Percentiles rank a stretch among this genome's conserved stretches.
Conservation (phyloP, 2,797 vertebrate genomes). For the Pagetopsis macropterus region DNA sequence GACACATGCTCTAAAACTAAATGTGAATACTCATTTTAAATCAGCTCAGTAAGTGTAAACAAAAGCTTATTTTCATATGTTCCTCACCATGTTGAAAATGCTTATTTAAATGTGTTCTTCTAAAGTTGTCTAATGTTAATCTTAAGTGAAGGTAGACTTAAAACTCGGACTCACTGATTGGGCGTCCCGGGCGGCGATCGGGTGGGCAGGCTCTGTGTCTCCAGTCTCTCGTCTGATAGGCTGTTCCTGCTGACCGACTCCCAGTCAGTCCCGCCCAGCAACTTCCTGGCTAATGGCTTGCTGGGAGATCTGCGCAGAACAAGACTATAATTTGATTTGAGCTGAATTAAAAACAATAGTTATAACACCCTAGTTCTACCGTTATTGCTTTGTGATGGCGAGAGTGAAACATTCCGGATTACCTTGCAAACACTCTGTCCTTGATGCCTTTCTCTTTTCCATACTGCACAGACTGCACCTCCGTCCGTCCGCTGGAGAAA, state of each 20-base stretch:
- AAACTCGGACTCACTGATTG: constrained; percentile 89
- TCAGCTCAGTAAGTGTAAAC: background rate
- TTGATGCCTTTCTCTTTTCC: constrained; percentile 98
- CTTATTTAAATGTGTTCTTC: background rate
- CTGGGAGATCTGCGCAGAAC: constrained; percentile 90
- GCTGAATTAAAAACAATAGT: background rate
- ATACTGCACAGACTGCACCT: constrained; percentile 98
- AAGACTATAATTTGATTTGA: background rate
- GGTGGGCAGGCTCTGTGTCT: constrained; percentile 96
- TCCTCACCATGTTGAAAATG: background rate
- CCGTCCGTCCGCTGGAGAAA: constrained; percentile 93
- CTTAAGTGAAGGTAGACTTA: background rate
- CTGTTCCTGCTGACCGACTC: constrained; percentile 95
- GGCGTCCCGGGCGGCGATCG: constrained; percentile 96
- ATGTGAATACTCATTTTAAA: background rate
- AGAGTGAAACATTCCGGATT: constrained; percentile 36
- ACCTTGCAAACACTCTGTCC: constrained; percentile 97
- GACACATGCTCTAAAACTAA: background rate
- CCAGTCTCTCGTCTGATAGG: constrained; percentile 93
- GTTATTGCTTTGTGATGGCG: background rate
- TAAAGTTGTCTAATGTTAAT: background rate
- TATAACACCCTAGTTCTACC: background rate
- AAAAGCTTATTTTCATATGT: background rate
- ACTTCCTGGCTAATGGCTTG: constrained; percentile 92
- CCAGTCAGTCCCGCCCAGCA: constrained; percentile 93